Conservation (phyloP, 2,888 invertebrate genomes). For the Spilarctia lutea region DNA sequence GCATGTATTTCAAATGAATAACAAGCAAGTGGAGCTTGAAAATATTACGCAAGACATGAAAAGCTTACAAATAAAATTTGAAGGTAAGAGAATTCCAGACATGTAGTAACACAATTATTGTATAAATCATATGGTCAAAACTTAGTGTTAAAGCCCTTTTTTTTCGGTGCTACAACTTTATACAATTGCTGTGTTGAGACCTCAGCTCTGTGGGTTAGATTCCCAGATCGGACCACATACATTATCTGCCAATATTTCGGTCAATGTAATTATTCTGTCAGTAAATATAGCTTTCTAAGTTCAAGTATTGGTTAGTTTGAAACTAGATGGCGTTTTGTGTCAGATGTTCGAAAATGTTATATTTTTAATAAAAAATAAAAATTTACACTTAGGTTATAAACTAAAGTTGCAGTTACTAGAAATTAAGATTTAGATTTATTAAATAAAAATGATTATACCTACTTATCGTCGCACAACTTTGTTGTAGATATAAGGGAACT, state of each 20-base stretch:
- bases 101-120: neutral
- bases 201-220: no score
- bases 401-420: neutral
- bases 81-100: slow-evolving; percentile 53
- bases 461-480: neutral
- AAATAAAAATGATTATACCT: neutral
- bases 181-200: no score
- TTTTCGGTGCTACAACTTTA: no score
- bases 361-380: neutral
- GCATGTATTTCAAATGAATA: slow-evolving; percentile 37
- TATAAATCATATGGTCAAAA: no score
- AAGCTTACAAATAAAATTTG: slow-evolving; percentile 50
- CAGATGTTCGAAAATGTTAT: neutral
- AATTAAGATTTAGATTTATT: neutral
- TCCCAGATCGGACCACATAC: no score
- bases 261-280: no score
- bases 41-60: slow-evolving; percentile 45
- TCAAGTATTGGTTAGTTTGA: no score
- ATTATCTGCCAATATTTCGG: no score
- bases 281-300: no score
- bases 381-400: neutral
- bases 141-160: no score
- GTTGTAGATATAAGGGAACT: slow-evolving; percentile 11
- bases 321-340: no score
- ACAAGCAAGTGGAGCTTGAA: slow-evolving; percentile 49